These are phyloP conservation scores for Odontamblyopus lacepedii DNA, from an alignment of 2,797 vertebrate genomes.

Conservation along the genomic window DNA sequence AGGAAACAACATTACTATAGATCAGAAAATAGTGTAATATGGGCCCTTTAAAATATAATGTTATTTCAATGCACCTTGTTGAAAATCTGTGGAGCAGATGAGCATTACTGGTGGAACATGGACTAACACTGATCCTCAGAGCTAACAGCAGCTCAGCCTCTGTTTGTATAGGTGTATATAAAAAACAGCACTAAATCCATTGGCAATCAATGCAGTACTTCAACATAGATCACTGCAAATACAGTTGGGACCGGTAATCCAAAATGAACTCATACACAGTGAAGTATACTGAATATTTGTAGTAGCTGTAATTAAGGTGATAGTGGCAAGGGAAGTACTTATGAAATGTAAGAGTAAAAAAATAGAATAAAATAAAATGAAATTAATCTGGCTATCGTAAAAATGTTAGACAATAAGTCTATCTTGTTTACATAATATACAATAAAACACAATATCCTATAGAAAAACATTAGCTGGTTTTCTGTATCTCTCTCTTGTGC, in stretches of 20 bases:
- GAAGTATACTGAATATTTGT: background rate
- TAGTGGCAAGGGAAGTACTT: background rate
- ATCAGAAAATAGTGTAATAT: too few relatives aligned
- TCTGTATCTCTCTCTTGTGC: background rate
- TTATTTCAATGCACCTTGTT: background rate
- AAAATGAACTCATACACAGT: background rate
- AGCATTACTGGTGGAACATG: background rate
- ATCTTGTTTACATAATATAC: background rate
- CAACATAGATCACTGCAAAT: background rate
- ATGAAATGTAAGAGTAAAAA: background rate
- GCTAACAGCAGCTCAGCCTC: slow-evolving; percentile 6
- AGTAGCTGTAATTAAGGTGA: background rate
- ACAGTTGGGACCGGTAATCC: background rate
- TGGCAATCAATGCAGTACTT: slow-evolving; percentile 4
- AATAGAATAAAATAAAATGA: too few relatives aligned
- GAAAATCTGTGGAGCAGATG: background rate
- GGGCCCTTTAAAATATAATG: too few relatives aligned
- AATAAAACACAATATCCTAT: background rate
- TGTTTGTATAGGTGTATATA: slow-evolving; percentile 1
- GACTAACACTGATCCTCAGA: slow-evolving; percentile 7
- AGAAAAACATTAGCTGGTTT: background rate
- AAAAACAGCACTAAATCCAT: slow-evolving; percentile 5
- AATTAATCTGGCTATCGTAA: too few relatives aligned
- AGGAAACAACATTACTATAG: too few relatives aligned
- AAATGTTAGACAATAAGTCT: too few relatives aligned